These are phyloP conservation scores for Nomada fabriciana DNA, from an alignment of 2,888 invertebrate species.

Conservation along the genomic window DNA sequence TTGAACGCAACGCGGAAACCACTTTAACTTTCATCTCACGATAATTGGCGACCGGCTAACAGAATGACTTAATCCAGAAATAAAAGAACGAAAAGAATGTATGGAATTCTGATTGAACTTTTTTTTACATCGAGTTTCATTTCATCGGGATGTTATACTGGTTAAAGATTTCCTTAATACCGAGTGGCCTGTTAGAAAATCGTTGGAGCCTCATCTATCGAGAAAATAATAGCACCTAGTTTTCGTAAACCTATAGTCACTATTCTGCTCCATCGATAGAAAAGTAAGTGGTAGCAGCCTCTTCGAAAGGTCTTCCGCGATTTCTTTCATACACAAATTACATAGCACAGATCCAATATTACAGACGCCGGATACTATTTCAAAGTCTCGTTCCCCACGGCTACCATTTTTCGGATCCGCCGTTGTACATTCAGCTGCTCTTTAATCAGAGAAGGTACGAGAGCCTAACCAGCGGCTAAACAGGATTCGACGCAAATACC, in stretches of 20 bases:
- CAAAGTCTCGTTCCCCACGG: conserved; percentile 18
- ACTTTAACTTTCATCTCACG: neutral
- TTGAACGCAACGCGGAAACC: conserved; percentile 50
- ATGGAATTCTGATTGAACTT: neutral
- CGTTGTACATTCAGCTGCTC: neutral
- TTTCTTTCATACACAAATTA: conserved; percentile 21
- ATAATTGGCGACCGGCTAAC: neutral
- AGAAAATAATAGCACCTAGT: too few relatives aligned
- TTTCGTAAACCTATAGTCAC: neutral
- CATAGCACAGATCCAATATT: neutral
- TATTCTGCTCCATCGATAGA: neutral
- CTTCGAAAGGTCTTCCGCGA: neutral
- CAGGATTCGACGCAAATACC: conserved; percentile 46
- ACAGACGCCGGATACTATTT: conserved; percentile 19
- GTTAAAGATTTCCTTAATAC: neutral
- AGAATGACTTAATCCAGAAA: neutral
- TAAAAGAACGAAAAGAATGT: neutral
- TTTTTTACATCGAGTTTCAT: too few relatives aligned
- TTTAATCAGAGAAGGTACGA: conserved; percentile 29
- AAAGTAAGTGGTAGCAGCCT: neutral
- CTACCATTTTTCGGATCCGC: neutral
- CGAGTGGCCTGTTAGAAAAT: neutral
- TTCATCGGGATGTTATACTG: too few relatives aligned
- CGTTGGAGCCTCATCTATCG: neutral
- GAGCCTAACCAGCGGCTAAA: conserved; percentile 31